phyloP scores from a whole-genome alignment of 2,113 vertebrate species.

The Chaetops frenatus region DNA sequence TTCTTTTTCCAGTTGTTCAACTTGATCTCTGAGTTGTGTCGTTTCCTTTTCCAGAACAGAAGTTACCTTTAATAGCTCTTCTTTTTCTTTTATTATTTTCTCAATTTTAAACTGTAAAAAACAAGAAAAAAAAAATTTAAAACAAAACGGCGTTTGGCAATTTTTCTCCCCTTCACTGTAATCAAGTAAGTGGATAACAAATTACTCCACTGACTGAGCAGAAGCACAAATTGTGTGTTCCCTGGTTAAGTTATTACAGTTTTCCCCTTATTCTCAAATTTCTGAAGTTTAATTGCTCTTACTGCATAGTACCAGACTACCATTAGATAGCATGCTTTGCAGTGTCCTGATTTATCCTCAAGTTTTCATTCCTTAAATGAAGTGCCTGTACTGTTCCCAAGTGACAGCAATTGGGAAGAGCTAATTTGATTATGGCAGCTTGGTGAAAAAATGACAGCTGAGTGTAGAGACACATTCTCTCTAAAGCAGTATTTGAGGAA shows the following conservation, averaged over 20 bases:
- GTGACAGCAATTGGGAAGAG: neutral
- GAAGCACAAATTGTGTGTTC: neutral
- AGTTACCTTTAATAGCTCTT: slow-evolving; percentile 83
- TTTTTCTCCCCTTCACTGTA: neutral
- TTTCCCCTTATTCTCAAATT: neutral
- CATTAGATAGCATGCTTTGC: neutral
- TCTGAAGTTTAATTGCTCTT: neutral
- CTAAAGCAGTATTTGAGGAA: neutral
- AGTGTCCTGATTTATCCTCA: neutral
- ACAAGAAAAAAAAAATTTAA: neutral
- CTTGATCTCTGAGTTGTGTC: slow-evolving; percentile 79
- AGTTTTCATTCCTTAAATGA: neutral
- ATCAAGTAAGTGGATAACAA: neutral
- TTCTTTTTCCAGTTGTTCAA: slow-evolving; percentile 81
- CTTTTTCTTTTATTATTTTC: slow-evolving; percentile 90
- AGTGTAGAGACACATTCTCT: neutral
- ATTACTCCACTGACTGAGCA: neutral
- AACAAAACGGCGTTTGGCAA: neutral
- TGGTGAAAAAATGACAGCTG: neutral
- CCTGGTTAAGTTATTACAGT: neutral
- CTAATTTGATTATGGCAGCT: neutral
- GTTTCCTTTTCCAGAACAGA: slow-evolving; percentile 84
- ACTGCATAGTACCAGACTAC: neutral
- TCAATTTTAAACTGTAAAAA: slow-evolving; percentile 89
- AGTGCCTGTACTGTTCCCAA: neutral